Evolutionary conservation across 2,888 invertebrate species (phyloP).

Genomic region (Meteorus colon): DNA sequence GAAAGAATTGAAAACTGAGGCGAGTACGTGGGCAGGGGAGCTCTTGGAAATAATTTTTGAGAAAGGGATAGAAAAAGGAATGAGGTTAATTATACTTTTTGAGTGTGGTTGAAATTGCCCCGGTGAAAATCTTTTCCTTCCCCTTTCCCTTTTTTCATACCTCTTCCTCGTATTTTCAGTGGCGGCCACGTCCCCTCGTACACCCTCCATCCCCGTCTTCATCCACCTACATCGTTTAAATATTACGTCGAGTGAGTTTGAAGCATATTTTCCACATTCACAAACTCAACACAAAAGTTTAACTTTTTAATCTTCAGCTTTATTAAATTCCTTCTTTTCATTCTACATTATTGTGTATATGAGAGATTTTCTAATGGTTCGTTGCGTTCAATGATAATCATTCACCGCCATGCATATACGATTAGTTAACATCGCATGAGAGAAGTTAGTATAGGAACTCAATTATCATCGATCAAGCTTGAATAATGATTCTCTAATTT

Average conservation of each 20-base stretch:
- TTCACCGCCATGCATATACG: background rate
- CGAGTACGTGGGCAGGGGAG: background rate
- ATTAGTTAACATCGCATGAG: background rate
- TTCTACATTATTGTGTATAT: background rate
- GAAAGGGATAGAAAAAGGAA: background rate
- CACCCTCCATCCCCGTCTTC: background rate
- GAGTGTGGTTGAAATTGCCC: conserved; percentile 1
- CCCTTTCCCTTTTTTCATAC: background rate
- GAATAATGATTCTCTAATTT: conserved; percentile 38
- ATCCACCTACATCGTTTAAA: background rate
- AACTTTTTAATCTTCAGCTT: conserved; percentile 1
- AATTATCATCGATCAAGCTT: conserved; percentile 10
- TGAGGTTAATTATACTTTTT: background rate
- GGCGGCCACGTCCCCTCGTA: no score
- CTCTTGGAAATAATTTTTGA: background rate
- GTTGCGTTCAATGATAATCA: background rate
- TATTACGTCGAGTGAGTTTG: background rate
- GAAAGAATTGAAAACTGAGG: background rate
- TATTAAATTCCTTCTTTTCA: background rate
- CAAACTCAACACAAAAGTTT: background rate
- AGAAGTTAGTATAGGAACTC: background rate
- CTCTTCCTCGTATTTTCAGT: background rate
- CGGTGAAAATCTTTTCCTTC: background rate
- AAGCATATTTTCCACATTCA: background rate
- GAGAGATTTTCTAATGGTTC: no score